These are phyloP conservation scores for Apis mellifera DNA, from an alignment of 1,140 invertebrate species.

Conservation along the genomic window DNA sequence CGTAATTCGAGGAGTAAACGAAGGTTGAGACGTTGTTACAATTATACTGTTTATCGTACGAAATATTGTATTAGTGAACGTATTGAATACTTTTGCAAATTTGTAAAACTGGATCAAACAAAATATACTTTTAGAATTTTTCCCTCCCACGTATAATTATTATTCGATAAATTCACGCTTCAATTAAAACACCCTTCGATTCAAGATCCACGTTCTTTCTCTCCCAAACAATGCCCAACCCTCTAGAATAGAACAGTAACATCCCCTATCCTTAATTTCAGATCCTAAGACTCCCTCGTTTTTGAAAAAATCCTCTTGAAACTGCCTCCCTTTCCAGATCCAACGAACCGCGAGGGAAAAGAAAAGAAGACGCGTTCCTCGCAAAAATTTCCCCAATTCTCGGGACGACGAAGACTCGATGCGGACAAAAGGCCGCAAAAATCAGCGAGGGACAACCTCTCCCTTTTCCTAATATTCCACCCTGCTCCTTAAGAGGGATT, in stretches of 20 bases:
- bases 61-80: too few species aligned
- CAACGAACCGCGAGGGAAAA: background rate
- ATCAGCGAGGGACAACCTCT: conserved; percentile 20
- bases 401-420: background rate
- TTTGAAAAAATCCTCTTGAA: background rate
- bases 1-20: too few species aligned
- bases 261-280: background rate
- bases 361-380: background rate
- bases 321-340: background rate
- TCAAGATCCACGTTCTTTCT: too few species aligned
- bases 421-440: conserved; percentile 23
- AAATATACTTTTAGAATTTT: too few species aligned
- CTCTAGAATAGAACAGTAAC: too few species aligned
- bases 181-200: background rate
- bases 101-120: too few species aligned
- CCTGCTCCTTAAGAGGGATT: conserved; percentile 38
- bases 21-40: too few species aligned
- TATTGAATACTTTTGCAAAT: too few species aligned
- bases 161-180: background rate
- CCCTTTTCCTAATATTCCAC: conserved; percentile 31
- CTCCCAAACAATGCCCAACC: background rate
- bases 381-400: background rate
- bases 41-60: too few species aligned
- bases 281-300: too few species aligned
- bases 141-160: too few species aligned